Evolutionary conservation across 2,888 invertebrate genomes (phyloP).

Genomic region (Scaptomyza parva): DNA sequence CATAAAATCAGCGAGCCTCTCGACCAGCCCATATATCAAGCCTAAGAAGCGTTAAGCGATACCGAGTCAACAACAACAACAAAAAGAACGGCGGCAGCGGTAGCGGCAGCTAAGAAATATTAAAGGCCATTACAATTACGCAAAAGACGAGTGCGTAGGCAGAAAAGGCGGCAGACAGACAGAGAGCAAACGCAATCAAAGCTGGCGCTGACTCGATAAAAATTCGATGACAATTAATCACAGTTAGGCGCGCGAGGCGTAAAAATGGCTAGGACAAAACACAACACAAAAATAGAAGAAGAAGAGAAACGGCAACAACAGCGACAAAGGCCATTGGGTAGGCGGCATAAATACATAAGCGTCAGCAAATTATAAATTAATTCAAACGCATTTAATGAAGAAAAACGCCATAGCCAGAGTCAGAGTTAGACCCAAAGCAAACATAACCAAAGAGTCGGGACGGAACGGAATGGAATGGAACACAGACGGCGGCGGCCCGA

Average conservation of each 20-base stretch:
- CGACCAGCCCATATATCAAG: slow-evolving; percentile 46
- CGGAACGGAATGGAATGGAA: too few relatives aligned
- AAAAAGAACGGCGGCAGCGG: slow-evolving; percentile 5
- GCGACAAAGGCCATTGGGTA: slow-evolving; percentile 16
- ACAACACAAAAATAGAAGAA: too few relatives aligned
- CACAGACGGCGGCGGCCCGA: slow-evolving; percentile 12
- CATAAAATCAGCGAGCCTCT: slow-evolving; percentile 17
- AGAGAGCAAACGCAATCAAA: slow-evolving; percentile 30
- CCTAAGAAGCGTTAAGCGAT: slow-evolving; percentile 50
- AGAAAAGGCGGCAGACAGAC: slow-evolving; percentile 14
- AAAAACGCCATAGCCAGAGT: slow-evolving; percentile 58
- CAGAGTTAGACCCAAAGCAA: not conserved
- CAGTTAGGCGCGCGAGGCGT: slow-evolving; percentile 74
- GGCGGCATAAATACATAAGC: slow-evolving; percentile 72
- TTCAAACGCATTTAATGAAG: slow-evolving; percentile 78
- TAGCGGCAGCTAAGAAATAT: slow-evolving; percentile 12
- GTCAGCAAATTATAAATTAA: slow-evolving; percentile 81
- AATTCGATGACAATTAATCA: slow-evolving; percentile 80
- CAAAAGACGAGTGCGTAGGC: slow-evolving; percentile 24
- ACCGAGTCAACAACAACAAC: slow-evolving; percentile 6
- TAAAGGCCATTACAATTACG: slow-evolving; percentile 48
- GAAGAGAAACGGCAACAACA: slow-evolving; percentile 16
- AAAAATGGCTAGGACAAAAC: slow-evolving; percentile 59
- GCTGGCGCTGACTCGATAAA: slow-evolving; percentile 76
- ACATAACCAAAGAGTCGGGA: slow-evolving; percentile 3